Percentiles rank a stretch among this genome's conserved stretches.
phyloP scores from a whole-genome alignment of 1,140 invertebrate genomes.

The Sarcophaga peregrina region DNA sequence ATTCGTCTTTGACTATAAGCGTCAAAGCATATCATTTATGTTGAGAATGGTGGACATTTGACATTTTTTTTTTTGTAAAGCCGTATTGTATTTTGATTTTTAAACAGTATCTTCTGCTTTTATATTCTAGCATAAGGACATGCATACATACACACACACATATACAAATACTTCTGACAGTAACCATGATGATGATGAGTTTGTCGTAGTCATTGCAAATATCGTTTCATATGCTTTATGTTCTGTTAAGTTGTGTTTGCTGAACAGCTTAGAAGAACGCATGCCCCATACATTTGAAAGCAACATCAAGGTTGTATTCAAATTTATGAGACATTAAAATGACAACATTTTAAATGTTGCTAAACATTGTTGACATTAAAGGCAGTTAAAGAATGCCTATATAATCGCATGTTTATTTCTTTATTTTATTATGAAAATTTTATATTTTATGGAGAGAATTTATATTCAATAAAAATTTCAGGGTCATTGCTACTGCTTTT shows the following conservation, averaged over 20 bases:
- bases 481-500: background rate
- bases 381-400: background rate
- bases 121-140: too few relatives aligned
- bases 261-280: background rate
- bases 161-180: background rate
- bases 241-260: background rate
- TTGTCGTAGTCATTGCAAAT: background rate
- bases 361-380: constrained; percentile 35
- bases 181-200: background rate
- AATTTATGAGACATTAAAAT: constrained; percentile 42
- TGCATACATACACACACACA: too few relatives aligned
- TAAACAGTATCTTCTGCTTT: too few relatives aligned
- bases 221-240: background rate
- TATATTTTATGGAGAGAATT: background rate
- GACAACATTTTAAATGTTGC: constrained; percentile 28
- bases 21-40: constrained; percentile 41
- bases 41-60: constrained; percentile 32
- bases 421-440: background rate
- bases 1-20: constrained; percentile 37
- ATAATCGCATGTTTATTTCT: background rate
- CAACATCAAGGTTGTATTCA: constrained; percentile 39
- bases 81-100: too few relatives aligned
- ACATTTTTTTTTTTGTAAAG: background rate
- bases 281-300: too few relatives aligned
- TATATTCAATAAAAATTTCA: constrained; percentile 17